Evolutionary conservation across 2,797 vertebrate species (phyloP).

Genomic region (Phalloptychus januarius): DNA sequence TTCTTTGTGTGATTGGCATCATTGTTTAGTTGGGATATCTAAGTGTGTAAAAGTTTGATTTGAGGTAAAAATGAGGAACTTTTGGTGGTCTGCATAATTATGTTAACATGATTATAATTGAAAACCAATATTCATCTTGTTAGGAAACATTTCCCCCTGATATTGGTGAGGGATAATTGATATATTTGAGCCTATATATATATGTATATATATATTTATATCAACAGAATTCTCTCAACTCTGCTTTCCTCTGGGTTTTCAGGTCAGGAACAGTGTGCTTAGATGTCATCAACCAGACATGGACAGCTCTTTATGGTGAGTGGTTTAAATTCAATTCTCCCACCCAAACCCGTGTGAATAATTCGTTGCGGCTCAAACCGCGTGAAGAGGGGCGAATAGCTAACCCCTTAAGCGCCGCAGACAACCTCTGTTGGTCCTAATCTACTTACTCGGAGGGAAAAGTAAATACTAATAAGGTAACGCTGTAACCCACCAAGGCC

Average conservation of each 20-base stretch:
- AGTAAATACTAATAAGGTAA: constrained; percentile 72
- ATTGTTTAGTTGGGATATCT: neutral
- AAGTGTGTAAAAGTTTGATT: neutral
- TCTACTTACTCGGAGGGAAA: constrained; percentile 71
- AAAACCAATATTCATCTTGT: neutral
- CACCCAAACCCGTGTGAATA: constrained; percentile 25
- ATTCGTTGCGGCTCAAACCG: constrained; percentile 34
- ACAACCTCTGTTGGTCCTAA: constrained; percentile 52
- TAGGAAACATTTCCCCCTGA: neutral
- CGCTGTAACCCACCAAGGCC: constrained; percentile 68
- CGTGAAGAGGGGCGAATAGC: neutral
- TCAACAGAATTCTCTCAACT: neutral
- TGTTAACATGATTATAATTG: too few relatives aligned
- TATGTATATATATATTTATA: neutral
- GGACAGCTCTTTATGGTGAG: constrained; percentile 96
- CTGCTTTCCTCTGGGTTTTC: constrained; percentile 41
- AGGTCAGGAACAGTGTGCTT: constrained; percentile 98
- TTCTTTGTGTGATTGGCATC: neutral
- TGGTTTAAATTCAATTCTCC: constrained; percentile 45
- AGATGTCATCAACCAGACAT: constrained; percentile 99
- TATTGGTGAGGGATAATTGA: neutral
- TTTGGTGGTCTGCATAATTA: too few relatives aligned
- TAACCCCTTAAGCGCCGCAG: constrained; percentile 18
- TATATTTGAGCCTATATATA: neutral
- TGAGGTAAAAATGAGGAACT: neutral